Evolutionary conservation across 2,888 invertebrate genomes (phyloP).

Genomic region (Caenorhabditis sp.): DNA sequence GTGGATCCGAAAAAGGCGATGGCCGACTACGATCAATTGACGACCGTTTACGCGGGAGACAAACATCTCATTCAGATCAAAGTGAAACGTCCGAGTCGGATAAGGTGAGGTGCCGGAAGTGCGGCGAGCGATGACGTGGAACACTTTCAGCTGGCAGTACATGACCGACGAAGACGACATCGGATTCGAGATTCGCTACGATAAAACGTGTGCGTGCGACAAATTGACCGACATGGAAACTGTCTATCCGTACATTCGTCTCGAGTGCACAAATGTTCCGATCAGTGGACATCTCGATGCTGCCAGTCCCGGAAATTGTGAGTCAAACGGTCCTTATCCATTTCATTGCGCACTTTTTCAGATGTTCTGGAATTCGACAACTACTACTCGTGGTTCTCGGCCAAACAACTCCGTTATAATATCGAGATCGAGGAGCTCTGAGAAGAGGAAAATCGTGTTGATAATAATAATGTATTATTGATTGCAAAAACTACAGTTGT

Average conservation of each 20-base stretch:
- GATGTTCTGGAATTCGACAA: constrained; percentile 79
- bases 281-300: constrained; percentile 73
- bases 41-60: constrained; percentile 79
- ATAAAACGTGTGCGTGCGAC: constrained; percentile 63
- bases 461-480: constrained; percentile 20
- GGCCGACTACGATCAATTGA: constrained; percentile 77
- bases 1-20: constrained; percentile 73
- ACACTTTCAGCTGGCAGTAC: constrained; percentile 78
- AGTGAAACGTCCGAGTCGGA: constrained; percentile 70
- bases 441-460: background rate
- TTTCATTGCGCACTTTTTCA: no score
- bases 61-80: constrained; percentile 78
- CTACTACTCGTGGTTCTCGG: constrained; percentile 79
- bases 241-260: constrained; percentile 78
- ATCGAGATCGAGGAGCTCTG: constrained; percentile 75
- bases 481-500: background rate
- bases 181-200: constrained; percentile 78
- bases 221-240: constrained; percentile 77
- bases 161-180: constrained; percentile 78
- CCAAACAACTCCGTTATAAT: constrained; percentile 78
- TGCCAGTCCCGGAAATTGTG: constrained; percentile 75
- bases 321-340: constrained; percentile 32
- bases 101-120: constrained; percentile 53
- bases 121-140: no score
- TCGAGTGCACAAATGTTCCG: constrained; percentile 78